A percentile compares a stretch with the other conserved stretches of the same genome.
phyloP scores from a whole-genome alignment of 2,797 vertebrate genomes.

The Acrossocheilus wenchowensis region DNA sequence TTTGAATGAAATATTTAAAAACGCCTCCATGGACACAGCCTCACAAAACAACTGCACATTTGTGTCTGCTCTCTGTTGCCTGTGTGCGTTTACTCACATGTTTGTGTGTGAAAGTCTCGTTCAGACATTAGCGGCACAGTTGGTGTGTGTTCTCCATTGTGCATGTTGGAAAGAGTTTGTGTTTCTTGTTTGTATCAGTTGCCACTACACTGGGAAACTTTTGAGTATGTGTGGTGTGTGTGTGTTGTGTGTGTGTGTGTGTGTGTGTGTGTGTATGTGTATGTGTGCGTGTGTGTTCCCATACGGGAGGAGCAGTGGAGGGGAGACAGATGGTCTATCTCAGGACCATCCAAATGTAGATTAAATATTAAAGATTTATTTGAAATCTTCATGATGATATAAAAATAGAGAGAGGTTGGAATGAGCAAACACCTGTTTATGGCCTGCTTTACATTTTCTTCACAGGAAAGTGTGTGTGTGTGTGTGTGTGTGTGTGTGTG shows the following conservation, averaged over 20 bases:
- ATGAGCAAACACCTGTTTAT: constrained; percentile 67
- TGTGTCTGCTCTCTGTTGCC: constrained; percentile 35
- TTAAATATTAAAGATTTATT: constrained; percentile 73
- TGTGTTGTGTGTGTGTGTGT: constrained; percentile 39
- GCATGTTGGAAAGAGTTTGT: constrained; percentile 29
- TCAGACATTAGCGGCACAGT: constrained; percentile 25
- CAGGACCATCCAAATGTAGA: constrained; percentile 63
- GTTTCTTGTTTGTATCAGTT: constrained; percentile 50
- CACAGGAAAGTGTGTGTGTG: constrained; percentile 8
- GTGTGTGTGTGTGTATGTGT: constrained; percentile 34
- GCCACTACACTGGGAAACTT: constrained; percentile 52
- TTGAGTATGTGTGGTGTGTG: constrained; percentile 27
- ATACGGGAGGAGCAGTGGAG: constrained; percentile 60
- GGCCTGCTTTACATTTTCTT: constrained; percentile 8
- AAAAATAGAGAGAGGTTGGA: constrained; percentile 65
- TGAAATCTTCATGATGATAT: constrained; percentile 75
- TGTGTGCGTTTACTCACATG: constrained; percentile 12
- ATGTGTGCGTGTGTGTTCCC: constrained; percentile 51
- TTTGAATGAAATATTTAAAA: constrained; percentile 75
- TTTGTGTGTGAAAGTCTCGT: not conserved
- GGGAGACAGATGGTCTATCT: constrained; percentile 75
- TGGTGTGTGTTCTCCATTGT: constrained; percentile 3
- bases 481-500: not conserved
- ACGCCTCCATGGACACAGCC: constrained; percentile 38
- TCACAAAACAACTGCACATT: constrained; percentile 33